Conservation (phyloP, 2,113 vertebrate species). For the Caracal caracal region DNA sequence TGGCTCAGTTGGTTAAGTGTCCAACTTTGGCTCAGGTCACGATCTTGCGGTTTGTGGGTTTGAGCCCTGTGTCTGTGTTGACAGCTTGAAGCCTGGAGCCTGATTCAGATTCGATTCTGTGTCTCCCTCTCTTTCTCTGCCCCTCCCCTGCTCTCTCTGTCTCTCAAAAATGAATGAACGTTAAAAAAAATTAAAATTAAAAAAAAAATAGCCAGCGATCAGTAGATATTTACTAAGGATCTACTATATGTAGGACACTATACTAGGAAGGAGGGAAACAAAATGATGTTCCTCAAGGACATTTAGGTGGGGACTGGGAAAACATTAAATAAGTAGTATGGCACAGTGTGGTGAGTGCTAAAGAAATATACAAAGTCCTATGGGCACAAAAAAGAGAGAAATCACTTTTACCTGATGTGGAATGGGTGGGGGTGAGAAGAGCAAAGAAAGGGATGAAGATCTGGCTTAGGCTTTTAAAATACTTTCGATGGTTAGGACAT, state of each 20-base stretch:
- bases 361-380: neutral
- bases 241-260: neutral
- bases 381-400: neutral
- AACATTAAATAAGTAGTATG: neutral
- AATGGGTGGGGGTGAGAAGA: neutral
- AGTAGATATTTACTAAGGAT: neutral
- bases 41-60: no score
- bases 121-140: no score
- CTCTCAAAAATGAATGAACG: no score
- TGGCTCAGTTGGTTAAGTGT: no score
- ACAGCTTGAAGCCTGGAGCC: no score
- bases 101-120: no score
- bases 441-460: neutral
- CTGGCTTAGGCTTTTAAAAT: neutral
- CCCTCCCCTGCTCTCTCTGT: no score
- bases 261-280: neutral
- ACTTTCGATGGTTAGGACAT: neutral
- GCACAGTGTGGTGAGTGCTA: neutral
- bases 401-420: neutral
- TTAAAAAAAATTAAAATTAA: neutral
- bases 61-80: no score
- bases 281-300: neutral
- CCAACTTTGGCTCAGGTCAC: no score
- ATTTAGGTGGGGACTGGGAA: neutral
- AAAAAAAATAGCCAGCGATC: neutral